phyloP scores from a whole-genome alignment of 2,888 invertebrate species.

The Petrolisthes cinctipes region DNA sequence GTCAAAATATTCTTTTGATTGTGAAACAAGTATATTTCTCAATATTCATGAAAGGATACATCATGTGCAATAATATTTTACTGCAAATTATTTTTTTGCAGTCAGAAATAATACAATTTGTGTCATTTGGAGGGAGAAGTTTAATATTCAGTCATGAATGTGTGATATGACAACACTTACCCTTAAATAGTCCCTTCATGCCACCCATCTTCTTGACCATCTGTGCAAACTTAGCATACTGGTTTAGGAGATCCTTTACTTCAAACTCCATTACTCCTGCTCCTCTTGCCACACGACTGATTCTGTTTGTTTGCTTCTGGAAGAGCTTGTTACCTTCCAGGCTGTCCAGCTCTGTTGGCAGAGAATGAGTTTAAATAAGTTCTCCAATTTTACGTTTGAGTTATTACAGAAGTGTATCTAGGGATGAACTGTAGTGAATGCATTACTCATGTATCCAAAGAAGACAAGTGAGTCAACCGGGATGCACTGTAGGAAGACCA shows the following conservation, averaged over 20 bases:
- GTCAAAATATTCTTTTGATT: too few species aligned
- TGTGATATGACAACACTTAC: slow-evolving; percentile 66
- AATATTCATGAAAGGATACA: too few species aligned
- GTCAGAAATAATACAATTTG: too few species aligned
- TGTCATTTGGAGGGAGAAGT: too few species aligned
- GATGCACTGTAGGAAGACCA: too few species aligned
- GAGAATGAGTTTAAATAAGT: not conserved
- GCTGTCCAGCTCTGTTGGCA: slow-evolving; percentile 84
- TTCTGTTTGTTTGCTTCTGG: slow-evolving; percentile 87
- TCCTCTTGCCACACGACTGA: slow-evolving; percentile 89
- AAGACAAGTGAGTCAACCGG: not conserved
- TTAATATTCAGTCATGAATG: too few species aligned
- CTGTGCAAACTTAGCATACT: slow-evolving; percentile 99
- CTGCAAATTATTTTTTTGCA: too few species aligned
- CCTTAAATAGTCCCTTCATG: slow-evolving; percentile 96
- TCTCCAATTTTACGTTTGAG: not conserved
- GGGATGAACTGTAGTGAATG: too few species aligned
- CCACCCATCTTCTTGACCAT: slow-evolving; percentile 99
- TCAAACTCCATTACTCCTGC: slow-evolving; percentile 94
- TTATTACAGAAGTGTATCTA: too few species aligned
- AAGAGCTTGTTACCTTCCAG: slow-evolving; percentile 96
- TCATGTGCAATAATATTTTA: too few species aligned
- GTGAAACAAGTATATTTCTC: too few species aligned
- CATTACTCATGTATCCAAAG: too few species aligned
- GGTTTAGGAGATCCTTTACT: slow-evolving; percentile 95